phyloP scores from a whole-genome alignment of 2,888 invertebrate species.

The Dicycla oo region DNA sequence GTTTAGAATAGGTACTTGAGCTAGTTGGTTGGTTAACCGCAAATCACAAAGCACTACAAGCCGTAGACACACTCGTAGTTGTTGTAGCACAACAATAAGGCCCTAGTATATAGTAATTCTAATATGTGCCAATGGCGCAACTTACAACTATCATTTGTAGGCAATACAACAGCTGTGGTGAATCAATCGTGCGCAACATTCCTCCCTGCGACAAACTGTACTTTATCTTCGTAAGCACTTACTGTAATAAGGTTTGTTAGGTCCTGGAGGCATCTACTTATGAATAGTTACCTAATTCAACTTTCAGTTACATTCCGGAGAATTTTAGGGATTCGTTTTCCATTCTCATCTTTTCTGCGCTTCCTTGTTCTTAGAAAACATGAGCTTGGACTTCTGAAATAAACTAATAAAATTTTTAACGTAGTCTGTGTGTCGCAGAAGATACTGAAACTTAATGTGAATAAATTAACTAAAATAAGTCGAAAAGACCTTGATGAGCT shows the following conservation, averaged over 20 bases:
- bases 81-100: constrained; percentile 19
- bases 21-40: constrained; percentile 5
- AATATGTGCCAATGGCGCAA: constrained; percentile 52
- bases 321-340: too few species aligned
- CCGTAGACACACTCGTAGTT: background rate
- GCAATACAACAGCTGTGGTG: constrained; percentile 30
- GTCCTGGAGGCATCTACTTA: too few species aligned
- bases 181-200: constrained; percentile 48
- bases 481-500: background rate
- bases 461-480: too few species aligned
- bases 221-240: constrained; percentile 15
- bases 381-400: too few species aligned
- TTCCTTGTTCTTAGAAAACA: too few species aligned
- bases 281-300: background rate
- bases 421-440: too few species aligned
- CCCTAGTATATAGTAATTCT: constrained; percentile 42
- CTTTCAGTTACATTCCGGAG: too few species aligned
- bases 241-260: background rate
- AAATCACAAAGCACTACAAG: constrained; percentile 23
- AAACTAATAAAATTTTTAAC: too few species aligned
- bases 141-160: constrained; percentile 44
- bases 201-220: constrained; percentile 7
- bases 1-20: background rate
- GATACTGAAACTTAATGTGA: too few species aligned
- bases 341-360: too few species aligned